Percentiles rank a stretch among this genome's conserved stretches.
Conservation (phyloP, 37 sponge, comb jelly and placozoan genomes). For the Diacarnus erythraeanus region DNA sequence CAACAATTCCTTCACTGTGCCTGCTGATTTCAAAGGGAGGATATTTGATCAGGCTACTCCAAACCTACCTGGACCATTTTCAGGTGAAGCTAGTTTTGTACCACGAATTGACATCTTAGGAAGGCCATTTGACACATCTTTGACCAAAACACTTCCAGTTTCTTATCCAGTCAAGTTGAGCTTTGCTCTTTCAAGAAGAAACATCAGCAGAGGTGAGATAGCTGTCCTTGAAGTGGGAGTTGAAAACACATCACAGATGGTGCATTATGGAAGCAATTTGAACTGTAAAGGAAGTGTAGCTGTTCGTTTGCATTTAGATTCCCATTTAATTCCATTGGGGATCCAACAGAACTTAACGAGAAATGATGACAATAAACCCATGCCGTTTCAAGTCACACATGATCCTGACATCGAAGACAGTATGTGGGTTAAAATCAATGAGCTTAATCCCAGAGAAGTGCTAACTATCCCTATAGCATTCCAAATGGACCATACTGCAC, state of each 20-base stretch:
- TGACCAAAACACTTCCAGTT: conserved; percentile 37
- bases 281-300: conserved; percentile 53
- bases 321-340: conserved; percentile 53
- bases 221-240: conserved; percentile 54
- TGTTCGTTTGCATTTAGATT: conserved; percentile 49
- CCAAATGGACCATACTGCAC: conserved; percentile 36
- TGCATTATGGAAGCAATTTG: conserved; percentile 18
- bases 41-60: conserved; percentile 77
- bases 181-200: conserved; percentile 37
- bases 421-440: conserved; percentile 34
- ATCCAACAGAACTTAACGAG: neutral
- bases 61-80: conserved; percentile 71
- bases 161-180: conserved; percentile 74
- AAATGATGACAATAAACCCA: no score
- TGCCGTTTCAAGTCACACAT: conserved; percentile 18
- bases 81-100: conserved; percentile 37
- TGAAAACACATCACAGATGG: conserved; percentile 24
- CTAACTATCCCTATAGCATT: conserved; percentile 42
- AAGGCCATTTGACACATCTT: conserved; percentile 64
- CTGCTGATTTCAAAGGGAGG: conserved; percentile 57
- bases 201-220: conserved; percentile 60
- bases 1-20: conserved; percentile 38
- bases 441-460: conserved; percentile 41
- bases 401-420: conserved; percentile 41
- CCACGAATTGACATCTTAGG: conserved; percentile 60